Conservation (phyloP, 2,113 vertebrate species). For the Cephalopterus ornatus region DNA sequence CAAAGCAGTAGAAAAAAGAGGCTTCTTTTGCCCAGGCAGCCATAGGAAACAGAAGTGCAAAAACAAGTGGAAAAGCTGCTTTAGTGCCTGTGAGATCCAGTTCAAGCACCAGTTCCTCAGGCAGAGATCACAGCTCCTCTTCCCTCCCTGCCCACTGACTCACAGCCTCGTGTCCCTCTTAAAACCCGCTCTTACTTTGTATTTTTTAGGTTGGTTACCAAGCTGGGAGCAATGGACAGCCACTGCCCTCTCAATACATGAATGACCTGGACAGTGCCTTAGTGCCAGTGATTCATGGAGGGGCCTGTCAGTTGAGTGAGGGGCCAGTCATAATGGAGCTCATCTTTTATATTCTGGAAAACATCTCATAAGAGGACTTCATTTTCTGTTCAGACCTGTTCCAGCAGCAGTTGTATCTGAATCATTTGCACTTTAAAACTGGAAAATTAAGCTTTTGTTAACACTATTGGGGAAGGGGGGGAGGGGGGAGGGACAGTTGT, state of each 20-base stretch:
- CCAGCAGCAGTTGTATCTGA: conserved; percentile 76
- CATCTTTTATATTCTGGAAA: conserved; percentile 97
- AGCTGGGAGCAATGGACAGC: conserved; percentile 93
- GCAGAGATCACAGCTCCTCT: neutral
- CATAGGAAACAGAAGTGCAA: neutral
- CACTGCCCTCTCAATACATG: conserved; percentile 90
- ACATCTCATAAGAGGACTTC: conserved; percentile 85
- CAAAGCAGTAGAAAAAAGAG: neutral
- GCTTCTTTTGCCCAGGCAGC: neutral
- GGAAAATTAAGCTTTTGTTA: conserved; percentile 84
- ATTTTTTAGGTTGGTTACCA: conserved; percentile 88
- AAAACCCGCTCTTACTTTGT: neutral
- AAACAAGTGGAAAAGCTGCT: neutral
- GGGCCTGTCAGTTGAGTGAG: conserved; percentile 87
- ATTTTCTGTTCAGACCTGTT: conserved; percentile 74
- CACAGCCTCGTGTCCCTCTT: neutral
- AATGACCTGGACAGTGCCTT: conserved; percentile 92
- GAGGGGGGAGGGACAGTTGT: conserved; percentile 65
- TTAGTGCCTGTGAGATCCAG: neutral
- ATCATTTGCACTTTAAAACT: conserved; percentile 89
- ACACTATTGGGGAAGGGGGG: conserved; percentile 71
- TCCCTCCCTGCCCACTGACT: neutral
- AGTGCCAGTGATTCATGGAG: conserved; percentile 92
- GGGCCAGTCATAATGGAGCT: conserved; percentile 91
- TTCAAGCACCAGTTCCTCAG: fast-evolving